phyloP scores from a whole-genome alignment of 2,797 vertebrate species.

The Dryobates pubescens region DNA sequence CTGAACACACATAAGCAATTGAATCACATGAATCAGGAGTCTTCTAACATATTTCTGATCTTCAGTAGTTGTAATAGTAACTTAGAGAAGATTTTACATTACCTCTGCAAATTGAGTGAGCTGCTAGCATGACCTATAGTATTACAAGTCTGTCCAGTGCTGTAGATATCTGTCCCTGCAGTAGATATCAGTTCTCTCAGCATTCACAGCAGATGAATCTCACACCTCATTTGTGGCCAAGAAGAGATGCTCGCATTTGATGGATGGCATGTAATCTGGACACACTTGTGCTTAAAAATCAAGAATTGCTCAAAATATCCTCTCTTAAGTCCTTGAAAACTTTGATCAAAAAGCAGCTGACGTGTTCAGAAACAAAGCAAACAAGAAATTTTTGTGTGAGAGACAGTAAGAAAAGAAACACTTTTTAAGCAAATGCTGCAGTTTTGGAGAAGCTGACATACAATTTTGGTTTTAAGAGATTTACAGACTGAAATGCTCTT shows the following conservation, averaged over 20 bases:
- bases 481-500: conserved; percentile 8
- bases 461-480: background rate
- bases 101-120: background rate
- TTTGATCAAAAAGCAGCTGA: background rate
- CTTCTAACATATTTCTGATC: background rate
- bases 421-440: conserved; percentile 19
- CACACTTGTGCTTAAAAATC: background rate
- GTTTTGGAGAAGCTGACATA: background rate
- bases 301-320: background rate
- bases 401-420: background rate
- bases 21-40: background rate
- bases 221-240: background rate
- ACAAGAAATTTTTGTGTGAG: background rate
- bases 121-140: background rate
- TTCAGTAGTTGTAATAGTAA: background rate
- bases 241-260: background rate
- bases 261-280: background rate
- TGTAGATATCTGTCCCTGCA: background rate
- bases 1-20: background rate
- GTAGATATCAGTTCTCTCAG: background rate
- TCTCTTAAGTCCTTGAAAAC: background rate
- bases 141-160: background rate
- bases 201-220: background rate
- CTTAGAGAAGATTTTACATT: background rate
- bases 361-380: background rate